Evolutionary conservation across 2,113 vertebrate genomes (phyloP), one percentile per base, ranked within the genome.

Genomic region (Platanista minor): DNA sequence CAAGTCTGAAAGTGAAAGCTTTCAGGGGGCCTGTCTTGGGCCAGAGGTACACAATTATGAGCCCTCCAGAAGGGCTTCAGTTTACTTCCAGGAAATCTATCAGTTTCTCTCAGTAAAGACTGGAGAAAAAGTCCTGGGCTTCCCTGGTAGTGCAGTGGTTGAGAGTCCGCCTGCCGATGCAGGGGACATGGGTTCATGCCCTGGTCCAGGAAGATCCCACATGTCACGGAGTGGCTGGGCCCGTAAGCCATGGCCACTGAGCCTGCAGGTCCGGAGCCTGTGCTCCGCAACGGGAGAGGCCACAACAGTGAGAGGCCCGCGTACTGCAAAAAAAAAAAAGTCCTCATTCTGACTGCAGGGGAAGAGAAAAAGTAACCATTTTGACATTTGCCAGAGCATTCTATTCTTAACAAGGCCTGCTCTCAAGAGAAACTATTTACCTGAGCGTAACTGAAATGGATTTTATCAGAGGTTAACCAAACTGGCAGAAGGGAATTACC

Each of bases 1-100:
- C 31, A 72, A 64, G 8, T 43, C 27, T 66, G 21, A 59, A 17
- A 52, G 14, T 54, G 25, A 39, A 77, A 15, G 52, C 18, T 21
- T 64, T n/a, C 23, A 33, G 1, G 7, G 8, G 1, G 0, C n/a
- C 36, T 31, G 4, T 14, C 1, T 52, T 52, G 8, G 2, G 8
- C 11, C 5, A 17, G n/a, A 5, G 6, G 11, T 0, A 2, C 17
- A 12, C 43, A 49, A 72, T 8, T 69, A 5, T 31, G n/a, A 72
- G 33, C 36, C 6, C 2, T 54, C 21, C 3, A 61, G 8, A 21
- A 36, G 4, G 13, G 25, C n/a, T 62, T 52, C 27, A 54, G 36
- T 57, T 49, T 49, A 33, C 33, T 3, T 25, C 2, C 1, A 74
- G 4, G 15, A 17, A 4, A 0, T 66, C 5, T 39, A 74, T 20